Evolutionary conservation across 2,113 vertebrate species (phyloP), one percentile per base, ranked within the genome.

Genomic region (Oryzias woworae): DNA sequence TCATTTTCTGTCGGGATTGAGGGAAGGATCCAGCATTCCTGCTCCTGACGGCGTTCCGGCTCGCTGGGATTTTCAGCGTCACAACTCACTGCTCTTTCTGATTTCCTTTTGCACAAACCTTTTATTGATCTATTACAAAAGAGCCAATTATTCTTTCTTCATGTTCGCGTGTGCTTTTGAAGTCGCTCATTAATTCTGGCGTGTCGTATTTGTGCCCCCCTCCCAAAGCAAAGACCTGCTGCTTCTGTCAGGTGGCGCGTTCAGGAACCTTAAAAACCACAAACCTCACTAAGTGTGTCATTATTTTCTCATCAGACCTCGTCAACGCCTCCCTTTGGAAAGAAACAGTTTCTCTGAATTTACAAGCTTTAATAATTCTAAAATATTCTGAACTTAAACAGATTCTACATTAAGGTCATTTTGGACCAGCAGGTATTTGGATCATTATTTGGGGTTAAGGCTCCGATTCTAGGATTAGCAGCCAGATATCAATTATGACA

Each of bases 161-260:
- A 28, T 66, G 14, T 52, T 53, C 22, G 26, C 66, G 36, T 70
- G 16, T 53, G 17, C 12, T 24, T 66, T 58, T 59, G 60, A 22
- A 20, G 64, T 59, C 41, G 36, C 59, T 48, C 57, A 66, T 50
- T 68, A 44, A 65, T 74, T 56, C 67, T 54, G 0, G 10, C 63
- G 54, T 73, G 31, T 53, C 61, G 64, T 72, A 65, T 68, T 59
- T 59, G 47, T 64, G 56, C 36, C 43, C 55, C 55, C 59, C 64
- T 42, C 72, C 51, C 4, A 1, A 72, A 68, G 63, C 68, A 56
- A 53, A 58, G 69, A 82, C 66, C 73, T 77, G 58, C 62, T 71
- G 75, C 80, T 61, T 71, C 54, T 36, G 12, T 12, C 8, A 12
- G 36, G 36, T 36, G 10, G 10, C 3, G 36, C 36, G 2, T 10